Evolutionary conservation across 2,888 invertebrate species (phyloP).

Genomic region (Drosophila anomalata): DNA sequence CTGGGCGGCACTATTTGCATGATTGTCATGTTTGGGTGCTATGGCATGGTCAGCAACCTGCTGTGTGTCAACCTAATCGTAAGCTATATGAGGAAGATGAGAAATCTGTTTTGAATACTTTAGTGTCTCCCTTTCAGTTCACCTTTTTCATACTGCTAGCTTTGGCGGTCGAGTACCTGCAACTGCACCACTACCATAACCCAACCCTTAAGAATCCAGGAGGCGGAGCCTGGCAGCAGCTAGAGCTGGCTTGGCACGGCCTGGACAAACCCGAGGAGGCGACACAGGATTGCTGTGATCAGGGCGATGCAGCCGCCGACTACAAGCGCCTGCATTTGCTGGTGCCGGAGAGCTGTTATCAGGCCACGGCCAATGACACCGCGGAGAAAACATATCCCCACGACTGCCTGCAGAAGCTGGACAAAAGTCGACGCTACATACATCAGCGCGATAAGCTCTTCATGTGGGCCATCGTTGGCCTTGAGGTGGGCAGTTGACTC

Average conservation of each 20-base stretch:
- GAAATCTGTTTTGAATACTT: not conserved
- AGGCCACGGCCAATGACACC: constrained; percentile 40
- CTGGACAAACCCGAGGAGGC: constrained; percentile 59
- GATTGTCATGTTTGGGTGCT: constrained; percentile 78
- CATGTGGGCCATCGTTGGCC: constrained; percentile 75
- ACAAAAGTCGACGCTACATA: constrained; percentile 54
- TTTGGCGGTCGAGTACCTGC: constrained; percentile 72
- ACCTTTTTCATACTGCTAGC: constrained; percentile 72
- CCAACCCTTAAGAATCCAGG: constrained; percentile 56
- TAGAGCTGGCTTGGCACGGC: constrained; percentile 74
- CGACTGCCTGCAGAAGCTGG: constrained; percentile 72
- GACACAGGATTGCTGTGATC: constrained; percentile 72
- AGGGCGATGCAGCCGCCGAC: constrained; percentile 63
- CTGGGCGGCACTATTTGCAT: constrained; percentile 74
- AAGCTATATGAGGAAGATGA: constrained; percentile 13
- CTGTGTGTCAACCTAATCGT: constrained; percentile 76
- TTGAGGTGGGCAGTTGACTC: constrained; percentile 59
- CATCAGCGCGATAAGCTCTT: constrained; percentile 72
- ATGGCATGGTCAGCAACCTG: constrained; percentile 71
- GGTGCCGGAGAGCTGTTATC: constrained; percentile 74
- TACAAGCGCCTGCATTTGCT: constrained; percentile 62
- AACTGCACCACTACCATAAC: constrained; percentile 74
- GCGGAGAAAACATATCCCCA: constrained; percentile 40
- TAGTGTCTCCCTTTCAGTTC: constrained; percentile 53
- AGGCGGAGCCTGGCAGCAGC: constrained; percentile 57